Evolutionary conservation across 1,140 invertebrate genomes (phyloP).

Genomic region (Metaphire vulgaris): DNA sequence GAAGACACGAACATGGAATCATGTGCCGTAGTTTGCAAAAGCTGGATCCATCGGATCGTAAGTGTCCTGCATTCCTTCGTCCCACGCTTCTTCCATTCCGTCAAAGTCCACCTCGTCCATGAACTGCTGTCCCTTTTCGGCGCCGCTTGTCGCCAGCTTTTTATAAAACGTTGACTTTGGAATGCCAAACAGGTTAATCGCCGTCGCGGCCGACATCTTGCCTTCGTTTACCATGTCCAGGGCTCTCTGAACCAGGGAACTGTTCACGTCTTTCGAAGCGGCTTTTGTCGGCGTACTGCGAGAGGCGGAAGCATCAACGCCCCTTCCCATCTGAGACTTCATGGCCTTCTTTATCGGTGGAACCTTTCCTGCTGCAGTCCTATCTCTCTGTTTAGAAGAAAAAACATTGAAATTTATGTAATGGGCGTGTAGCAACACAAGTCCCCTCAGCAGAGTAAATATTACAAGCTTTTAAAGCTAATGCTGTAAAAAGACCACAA

Average conservation of each 20-base stretch:
- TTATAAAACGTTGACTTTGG: conserved; percentile 5
- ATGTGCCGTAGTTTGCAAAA: not conserved
- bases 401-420: too few relatives aligned
- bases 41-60: not conserved
- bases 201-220: not conserved
- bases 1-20: not conserved
- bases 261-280: too few relatives aligned
- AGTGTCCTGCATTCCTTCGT: not conserved
- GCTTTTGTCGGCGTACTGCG: too few relatives aligned
- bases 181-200: conserved; percentile 6
- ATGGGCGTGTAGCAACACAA: too few relatives aligned
- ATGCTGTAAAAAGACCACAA: too few relatives aligned
- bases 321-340: not conserved
- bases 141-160: not conserved
- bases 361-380: not conserved
- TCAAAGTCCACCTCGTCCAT: not conserved
- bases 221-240: conserved; percentile 7
- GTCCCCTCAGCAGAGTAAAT: too few relatives aligned
- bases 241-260: not conserved
- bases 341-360: not conserved
- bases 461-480: too few relatives aligned
- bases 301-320: not conserved
- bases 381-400: not conserved
- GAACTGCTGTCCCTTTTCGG: too few relatives aligned
- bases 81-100: not conserved